Conservation (phyloP, 2,888 invertebrate species). For the Scaptomyza polygonia region DNA sequence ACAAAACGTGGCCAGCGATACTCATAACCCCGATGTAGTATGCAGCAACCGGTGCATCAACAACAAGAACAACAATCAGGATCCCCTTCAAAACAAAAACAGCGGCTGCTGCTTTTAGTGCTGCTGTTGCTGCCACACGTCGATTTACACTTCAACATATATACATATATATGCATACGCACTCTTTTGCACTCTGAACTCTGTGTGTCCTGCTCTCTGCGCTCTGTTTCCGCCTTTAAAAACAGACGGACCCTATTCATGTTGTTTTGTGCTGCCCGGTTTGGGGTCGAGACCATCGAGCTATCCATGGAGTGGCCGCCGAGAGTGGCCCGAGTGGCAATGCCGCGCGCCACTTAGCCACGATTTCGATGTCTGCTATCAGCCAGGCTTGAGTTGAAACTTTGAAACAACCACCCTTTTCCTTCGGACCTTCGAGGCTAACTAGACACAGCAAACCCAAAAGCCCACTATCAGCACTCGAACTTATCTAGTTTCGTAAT, state of each 20-base stretch:
- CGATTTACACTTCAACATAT: slow-evolving; percentile 70
- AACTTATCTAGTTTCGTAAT: slow-evolving; percentile 66
- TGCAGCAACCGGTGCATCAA: slow-evolving; percentile 24
- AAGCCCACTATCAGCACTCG: slow-evolving; percentile 7
- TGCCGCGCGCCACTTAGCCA: slow-evolving; percentile 64
- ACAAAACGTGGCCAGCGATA: slow-evolving; percentile 57
- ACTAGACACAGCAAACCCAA: slow-evolving; percentile 2
- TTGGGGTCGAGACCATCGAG: slow-evolving; percentile 27
- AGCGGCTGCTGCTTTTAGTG: no score
- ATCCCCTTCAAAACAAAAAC: slow-evolving; percentile 14
- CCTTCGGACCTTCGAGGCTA: no score
- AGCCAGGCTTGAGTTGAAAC: slow-evolving; percentile 32
- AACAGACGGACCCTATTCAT: slow-evolving; percentile 43
- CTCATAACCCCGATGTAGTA: slow-evolving; percentile 5
- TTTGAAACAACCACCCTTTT: slow-evolving; percentile 13
- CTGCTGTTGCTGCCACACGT: slow-evolving; percentile 65
- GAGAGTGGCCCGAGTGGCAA: slow-evolving; percentile 56
- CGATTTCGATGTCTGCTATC: slow-evolving; percentile 70
- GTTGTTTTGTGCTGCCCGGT: slow-evolving; percentile 27
- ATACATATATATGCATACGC: slow-evolving; percentile 27
- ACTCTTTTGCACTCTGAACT: slow-evolving; percentile 16
- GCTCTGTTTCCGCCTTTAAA: slow-evolving; percentile 66
- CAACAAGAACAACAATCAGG: slow-evolving; percentile 8
- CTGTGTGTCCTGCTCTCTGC: slow-evolving; percentile 10
- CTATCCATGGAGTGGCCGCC: slow-evolving; percentile 62